Conservation (phyloP, 1,140 invertebrate species). For the Maconellicoccus hirsutus region DNA sequence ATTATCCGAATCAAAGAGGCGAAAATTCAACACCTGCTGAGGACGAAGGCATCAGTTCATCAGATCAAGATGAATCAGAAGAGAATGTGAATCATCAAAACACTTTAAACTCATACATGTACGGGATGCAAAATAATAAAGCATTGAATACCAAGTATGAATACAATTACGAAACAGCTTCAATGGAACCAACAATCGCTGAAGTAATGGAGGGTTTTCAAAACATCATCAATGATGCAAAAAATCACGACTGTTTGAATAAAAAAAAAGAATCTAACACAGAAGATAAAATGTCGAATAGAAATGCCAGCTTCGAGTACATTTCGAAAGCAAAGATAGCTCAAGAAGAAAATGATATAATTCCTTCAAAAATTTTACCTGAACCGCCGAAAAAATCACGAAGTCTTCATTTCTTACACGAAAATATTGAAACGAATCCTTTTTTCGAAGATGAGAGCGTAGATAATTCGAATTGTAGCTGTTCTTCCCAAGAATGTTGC, state of each 20-base stretch:
- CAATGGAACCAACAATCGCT: conserved; percentile 68
- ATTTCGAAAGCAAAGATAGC: conserved; percentile 25
- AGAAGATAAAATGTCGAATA: conserved; percentile 26
- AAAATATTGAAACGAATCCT: conserved; percentile 34
- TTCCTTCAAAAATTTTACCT: conserved; percentile 47
- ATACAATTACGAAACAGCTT: too few species aligned
- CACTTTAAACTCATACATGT: conserved; percentile 33
- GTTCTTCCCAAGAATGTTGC: neutral
- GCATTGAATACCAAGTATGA: neutral
- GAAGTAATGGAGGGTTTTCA: conserved; percentile 74
- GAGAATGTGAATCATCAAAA: conserved; percentile 18
- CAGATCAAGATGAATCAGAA: conserved; percentile 36
- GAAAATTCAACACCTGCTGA: conserved; percentile 60
- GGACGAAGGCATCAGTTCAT: conserved; percentile 74
- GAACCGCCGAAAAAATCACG: conserved; percentile 45
- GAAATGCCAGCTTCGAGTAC: neutral
- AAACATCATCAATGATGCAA: conserved; percentile 66
- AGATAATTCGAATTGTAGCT: conserved; percentile 46
- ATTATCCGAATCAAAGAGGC: conserved; percentile 26
- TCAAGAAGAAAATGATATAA: conserved; percentile 43
- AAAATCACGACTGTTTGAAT: conserved; percentile 44
- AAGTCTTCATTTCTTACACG: conserved; percentile 39
- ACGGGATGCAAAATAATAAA: neutral
- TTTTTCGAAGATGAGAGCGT: conserved; percentile 52
- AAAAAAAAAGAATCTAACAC: conserved; percentile 18